These are phyloP conservation scores for Taeniopygia guttata DNA, from an alignment of 2,797 vertebrate genomes.

Conservation along the genomic window DNA sequence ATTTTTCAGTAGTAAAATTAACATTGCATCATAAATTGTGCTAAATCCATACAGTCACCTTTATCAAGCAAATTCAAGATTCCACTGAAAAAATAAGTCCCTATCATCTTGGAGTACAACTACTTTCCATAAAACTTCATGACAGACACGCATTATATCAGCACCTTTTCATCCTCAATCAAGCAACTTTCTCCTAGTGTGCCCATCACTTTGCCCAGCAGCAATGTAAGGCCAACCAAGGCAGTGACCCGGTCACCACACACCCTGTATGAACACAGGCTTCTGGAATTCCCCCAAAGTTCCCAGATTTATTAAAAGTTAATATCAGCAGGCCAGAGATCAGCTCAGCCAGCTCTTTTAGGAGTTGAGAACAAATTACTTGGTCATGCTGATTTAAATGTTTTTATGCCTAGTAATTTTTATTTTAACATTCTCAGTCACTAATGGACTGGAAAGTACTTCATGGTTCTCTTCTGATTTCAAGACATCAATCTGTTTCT, in stretches of 20 bases:
- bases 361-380: constrained; percentile 24
- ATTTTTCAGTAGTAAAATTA: background rate
- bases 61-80: background rate
- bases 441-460: constrained; percentile 56
- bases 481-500: constrained; percentile 35
- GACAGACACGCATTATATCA: background rate
- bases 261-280: background rate
- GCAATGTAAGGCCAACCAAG: background rate
- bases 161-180: background rate
- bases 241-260: background rate
- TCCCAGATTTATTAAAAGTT: constrained; percentile 48
- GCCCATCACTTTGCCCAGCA: background rate
- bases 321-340: constrained; percentile 44
- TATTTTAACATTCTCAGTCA: constrained; percentile 26
- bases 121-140: constrained; percentile 29
- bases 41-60: background rate
- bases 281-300: constrained; percentile 23
- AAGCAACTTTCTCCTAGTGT: background rate
- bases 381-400: constrained; percentile 27
- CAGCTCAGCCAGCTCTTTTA: constrained; percentile 35
- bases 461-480: constrained; percentile 4
- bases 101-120: background rate
- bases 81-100: background rate
- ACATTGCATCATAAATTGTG: background rate
- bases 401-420: constrained; percentile 54